Evolutionary conservation across 2,888 invertebrate species (phyloP).

Genomic region (Copidosoma aretas): DNA sequence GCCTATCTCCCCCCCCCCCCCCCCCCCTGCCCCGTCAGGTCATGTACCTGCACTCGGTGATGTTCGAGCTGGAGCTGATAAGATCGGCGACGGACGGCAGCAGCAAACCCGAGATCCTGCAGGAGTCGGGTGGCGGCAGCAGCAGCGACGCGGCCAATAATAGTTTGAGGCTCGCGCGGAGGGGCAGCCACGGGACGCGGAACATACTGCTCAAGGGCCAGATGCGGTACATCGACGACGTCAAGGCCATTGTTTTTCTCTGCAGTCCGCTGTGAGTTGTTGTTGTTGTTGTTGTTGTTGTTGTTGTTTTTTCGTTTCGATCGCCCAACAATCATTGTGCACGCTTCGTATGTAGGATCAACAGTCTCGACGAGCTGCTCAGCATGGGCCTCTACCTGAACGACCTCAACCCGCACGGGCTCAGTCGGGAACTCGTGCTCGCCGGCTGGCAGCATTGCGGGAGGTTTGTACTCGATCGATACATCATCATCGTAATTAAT

Average conservation of each 20-base stretch:
- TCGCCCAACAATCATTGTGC: too few species aligned
- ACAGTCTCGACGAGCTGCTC: slow-evolving; percentile 82
- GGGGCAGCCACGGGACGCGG: slow-evolving; percentile 70
- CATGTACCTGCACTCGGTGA: slow-evolving; percentile 79
- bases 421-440: slow-evolving; percentile 82
- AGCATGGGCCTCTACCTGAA: slow-evolving; percentile 81
- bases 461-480: slow-evolving; percentile 58
- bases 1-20: too few species aligned
- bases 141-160: slow-evolving; percentile 28
- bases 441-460: slow-evolving; percentile 87
- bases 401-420: slow-evolving; percentile 84
- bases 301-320: neutral
- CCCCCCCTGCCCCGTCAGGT: too few species aligned
- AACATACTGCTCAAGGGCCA: slow-evolving; percentile 85
- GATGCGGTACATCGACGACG: slow-evolving; percentile 81
- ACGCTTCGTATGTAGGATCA: slow-evolving; percentile 67
- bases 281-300: too few species aligned
- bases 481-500: too few species aligned
- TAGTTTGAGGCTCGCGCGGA: slow-evolving; percentile 62
- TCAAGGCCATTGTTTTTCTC: slow-evolving; percentile 81
- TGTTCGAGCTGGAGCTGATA: slow-evolving; percentile 84
- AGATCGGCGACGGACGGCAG: slow-evolving; percentile 63
- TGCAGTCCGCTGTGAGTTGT: slow-evolving; percentile 84
- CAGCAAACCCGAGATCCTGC: too few species aligned
- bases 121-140: neutral